These are phyloP conservation scores for Triplophysa bombifrons DNA, from an alignment of 2,797 vertebrate species.

Conservation along the genomic window DNA sequence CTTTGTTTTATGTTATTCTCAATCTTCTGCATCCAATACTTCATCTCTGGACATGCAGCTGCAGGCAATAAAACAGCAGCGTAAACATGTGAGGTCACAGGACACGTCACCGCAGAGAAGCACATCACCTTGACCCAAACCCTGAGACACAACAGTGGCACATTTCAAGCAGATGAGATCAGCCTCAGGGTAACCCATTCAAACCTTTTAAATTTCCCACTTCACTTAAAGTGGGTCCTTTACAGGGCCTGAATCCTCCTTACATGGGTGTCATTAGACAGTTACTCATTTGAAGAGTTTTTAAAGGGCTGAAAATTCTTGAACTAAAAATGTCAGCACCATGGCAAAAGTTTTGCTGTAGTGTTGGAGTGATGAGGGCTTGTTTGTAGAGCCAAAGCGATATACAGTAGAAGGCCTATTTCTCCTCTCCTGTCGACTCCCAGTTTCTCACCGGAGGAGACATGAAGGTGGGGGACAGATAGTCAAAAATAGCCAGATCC, in stretches of 20 bases:
- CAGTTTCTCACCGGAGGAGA: conserved; percentile 37
- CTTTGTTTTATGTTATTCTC: not conserved
- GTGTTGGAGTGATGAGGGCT: conserved; percentile 51
- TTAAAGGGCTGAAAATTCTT: conserved; percentile 23
- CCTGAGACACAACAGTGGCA: not conserved
- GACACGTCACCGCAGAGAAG: not conserved
- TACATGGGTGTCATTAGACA: not conserved
- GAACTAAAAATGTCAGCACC: conserved; percentile 25
- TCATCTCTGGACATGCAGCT: conserved; percentile 10
- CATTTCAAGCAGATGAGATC: not conserved
- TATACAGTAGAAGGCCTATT: conserved; percentile 48
- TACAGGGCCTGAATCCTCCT: not conserved
- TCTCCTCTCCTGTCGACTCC: conserved; percentile 47
- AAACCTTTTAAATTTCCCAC: not conserved
- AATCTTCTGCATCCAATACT: conserved; percentile 23
- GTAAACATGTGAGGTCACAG: not conserved
- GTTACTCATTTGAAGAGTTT: conserved; percentile 21
- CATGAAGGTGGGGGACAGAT: conserved; percentile 36
- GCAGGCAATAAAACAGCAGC: conserved; percentile 12
- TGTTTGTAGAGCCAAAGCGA: conserved; percentile 53
- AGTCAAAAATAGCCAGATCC: conserved; percentile 50
- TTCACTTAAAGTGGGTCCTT: conserved; percentile 4
- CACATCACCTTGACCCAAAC: not conserved
- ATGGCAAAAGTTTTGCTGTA: conserved; percentile 35
- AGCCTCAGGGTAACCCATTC: not conserved